These are phyloP conservation scores for Clarias magur DNA, from an alignment of 2,113 vertebrate species.

Conservation along the genomic window DNA sequence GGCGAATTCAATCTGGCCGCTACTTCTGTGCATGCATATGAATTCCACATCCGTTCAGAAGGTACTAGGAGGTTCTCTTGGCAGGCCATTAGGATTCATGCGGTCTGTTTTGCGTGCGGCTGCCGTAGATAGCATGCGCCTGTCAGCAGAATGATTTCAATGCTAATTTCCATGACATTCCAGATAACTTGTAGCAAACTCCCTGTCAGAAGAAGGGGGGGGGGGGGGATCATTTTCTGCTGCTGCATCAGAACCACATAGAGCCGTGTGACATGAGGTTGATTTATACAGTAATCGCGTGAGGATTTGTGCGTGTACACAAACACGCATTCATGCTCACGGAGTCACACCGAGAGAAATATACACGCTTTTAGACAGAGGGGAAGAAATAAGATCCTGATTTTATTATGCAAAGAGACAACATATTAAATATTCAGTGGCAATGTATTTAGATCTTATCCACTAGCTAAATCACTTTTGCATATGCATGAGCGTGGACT, in stretches of 20 bases:
- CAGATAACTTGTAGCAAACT: constrained; percentile 56
- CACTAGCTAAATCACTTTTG: constrained; percentile 26
- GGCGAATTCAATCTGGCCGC: constrained; percentile 32
- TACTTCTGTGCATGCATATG: constrained; percentile 34
- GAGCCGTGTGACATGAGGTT: constrained; percentile 36
- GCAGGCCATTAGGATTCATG: constrained; percentile 55
- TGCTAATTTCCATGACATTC: constrained; percentile 54
- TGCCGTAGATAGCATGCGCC: constrained; percentile 48
- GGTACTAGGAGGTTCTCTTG: constrained; percentile 46
- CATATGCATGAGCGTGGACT: constrained; percentile 33
- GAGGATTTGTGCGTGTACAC: constrained; percentile 32
- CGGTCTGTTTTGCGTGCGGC: constrained; percentile 42
- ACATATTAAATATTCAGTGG: constrained; percentile 38
- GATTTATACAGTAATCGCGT: constrained; percentile 50
- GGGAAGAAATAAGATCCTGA: constrained; percentile 28
- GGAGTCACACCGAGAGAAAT: constrained; percentile 22
- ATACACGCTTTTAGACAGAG: constrained; percentile 9
- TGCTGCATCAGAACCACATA: constrained; percentile 50
- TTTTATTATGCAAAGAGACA: constrained; percentile 40
- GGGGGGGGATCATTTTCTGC: constrained; percentile 40
- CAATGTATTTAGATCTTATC: constrained; percentile 38
- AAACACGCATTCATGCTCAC: constrained; percentile 21
- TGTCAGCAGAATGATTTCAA: constrained; percentile 59
- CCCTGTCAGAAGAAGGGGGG: constrained; percentile 32
- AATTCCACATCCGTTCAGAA: constrained; percentile 39